phyloP scores from a whole-genome alignment of 2,797 vertebrate species.

The Varecia variegata region DNA sequence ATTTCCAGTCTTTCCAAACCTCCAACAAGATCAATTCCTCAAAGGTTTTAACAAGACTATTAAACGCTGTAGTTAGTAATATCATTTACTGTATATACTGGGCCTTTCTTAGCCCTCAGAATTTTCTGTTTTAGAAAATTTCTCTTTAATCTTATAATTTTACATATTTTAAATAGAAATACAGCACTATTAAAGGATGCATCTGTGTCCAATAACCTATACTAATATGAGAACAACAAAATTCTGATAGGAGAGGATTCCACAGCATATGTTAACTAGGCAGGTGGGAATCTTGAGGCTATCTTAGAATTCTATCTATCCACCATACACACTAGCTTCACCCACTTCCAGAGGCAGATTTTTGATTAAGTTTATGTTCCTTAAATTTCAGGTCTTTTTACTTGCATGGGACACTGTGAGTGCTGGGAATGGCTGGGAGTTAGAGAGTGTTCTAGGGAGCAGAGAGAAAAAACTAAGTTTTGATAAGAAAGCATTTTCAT shows the following conservation, averaged over 20 bases:
- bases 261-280: neutral
- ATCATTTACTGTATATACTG: neutral
- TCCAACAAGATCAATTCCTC: neutral
- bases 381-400: neutral
- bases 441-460: too few species aligned
- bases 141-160: neutral
- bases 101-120: neutral
- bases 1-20: neutral
- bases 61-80: neutral
- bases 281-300: neutral
- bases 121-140: conserved; percentile 28
- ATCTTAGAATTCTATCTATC: neutral
- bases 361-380: neutral
- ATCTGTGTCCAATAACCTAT: neutral
- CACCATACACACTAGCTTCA: neutral
- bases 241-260: neutral
- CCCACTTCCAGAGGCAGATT: neutral
- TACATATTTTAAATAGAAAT: neutral
- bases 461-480: too few species aligned
- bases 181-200: neutral
- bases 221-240: neutral
- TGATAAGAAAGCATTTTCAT: neutral
- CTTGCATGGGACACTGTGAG: neutral
- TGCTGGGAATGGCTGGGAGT: neutral
- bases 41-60: neutral